Evolutionary conservation across 2,888 invertebrate species (phyloP).

Genomic region (Pherbina coryleti): DNA sequence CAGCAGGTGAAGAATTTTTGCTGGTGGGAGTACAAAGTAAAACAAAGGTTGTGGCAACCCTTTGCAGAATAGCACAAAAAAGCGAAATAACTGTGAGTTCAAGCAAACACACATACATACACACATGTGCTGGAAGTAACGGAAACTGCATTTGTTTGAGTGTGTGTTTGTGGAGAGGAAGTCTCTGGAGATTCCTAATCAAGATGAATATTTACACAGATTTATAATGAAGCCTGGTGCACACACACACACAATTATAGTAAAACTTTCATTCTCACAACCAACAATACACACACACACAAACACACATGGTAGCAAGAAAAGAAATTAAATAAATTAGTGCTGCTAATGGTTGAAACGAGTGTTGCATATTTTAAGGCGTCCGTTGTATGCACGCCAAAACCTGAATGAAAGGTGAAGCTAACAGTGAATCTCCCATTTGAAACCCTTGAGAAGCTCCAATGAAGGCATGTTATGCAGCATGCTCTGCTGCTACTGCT

Average conservation of each 20-base stretch:
- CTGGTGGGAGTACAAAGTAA: background rate
- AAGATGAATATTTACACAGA: constrained; percentile 27
- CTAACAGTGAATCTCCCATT: too few relatives aligned
- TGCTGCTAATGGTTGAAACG: constrained; percentile 48
- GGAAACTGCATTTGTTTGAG: background rate
- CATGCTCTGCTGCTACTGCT: too few relatives aligned
- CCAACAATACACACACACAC: background rate
- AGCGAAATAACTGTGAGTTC: background rate
- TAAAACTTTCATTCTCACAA: background rate
- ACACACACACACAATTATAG: too few relatives aligned
- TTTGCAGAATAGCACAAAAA: background rate
- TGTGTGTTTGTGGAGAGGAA: background rate
- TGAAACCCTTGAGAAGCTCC: too few relatives aligned
- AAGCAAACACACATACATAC: background rate
- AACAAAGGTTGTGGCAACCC: background rate
- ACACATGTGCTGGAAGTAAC: background rate
- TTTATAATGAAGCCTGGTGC: background rate
- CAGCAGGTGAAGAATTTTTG: constrained; percentile 14
- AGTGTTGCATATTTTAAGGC: constrained; percentile 49
- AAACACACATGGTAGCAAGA: background rate
- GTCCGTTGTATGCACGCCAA: background rate
- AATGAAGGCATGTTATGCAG: too few relatives aligned
- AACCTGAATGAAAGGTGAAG: too few relatives aligned
- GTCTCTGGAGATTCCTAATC: constrained; percentile 27
- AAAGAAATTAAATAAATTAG: constrained; percentile 47